A percentile compares a stretch with the other conserved stretches of the same genome.
Evolutionary conservation across 1,140 invertebrate species (phyloP).

Genomic region (Sycobia sp.): DNA sequence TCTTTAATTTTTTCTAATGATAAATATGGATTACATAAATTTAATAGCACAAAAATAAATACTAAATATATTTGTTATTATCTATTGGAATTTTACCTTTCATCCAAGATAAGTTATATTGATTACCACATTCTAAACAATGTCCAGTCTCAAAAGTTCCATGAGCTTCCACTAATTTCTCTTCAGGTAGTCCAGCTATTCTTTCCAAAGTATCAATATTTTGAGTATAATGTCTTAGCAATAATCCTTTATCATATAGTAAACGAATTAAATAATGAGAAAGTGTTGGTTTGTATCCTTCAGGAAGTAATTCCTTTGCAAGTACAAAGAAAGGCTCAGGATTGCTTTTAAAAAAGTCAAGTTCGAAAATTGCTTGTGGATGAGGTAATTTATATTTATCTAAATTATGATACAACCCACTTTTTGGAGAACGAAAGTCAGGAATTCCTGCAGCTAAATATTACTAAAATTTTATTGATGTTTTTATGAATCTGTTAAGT

Average conservation of each 20-base stretch:
- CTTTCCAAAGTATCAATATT: conserved; percentile 94
- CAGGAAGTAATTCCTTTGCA: conserved; percentile 85
- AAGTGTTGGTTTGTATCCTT: conserved; percentile 79
- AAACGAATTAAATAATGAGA: conserved; percentile 85
- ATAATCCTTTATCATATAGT: conserved; percentile 78
- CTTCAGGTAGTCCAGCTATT: conserved; percentile 81
- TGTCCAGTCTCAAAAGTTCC: conserved; percentile 90
- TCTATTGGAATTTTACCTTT: conserved; percentile 63
- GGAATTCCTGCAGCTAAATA: conserved; percentile 88
- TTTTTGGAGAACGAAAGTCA: conserved; percentile 89
- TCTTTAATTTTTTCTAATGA: conserved; percentile 76
- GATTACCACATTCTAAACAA: conserved; percentile 77
- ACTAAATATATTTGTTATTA: conserved; percentile 4
- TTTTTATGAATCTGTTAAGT: too few relatives aligned
- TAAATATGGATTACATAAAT: conserved; percentile 1
- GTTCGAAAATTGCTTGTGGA: conserved; percentile 95
- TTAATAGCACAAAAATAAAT: background rate
- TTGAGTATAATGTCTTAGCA: conserved; percentile 87
- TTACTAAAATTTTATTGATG: conserved; percentile 13
- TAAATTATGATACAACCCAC: conserved; percentile 91
- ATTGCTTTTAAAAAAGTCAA: conserved; percentile 80
- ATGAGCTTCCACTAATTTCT: conserved; percentile 91
- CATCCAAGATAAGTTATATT: conserved; percentile 84
- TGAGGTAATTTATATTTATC: conserved; percentile 89
- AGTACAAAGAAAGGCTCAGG: conserved; percentile 86